Evolutionary conservation across 2,113 vertebrate genomes (phyloP).

Genomic region (Lynx canadensis): DNA sequence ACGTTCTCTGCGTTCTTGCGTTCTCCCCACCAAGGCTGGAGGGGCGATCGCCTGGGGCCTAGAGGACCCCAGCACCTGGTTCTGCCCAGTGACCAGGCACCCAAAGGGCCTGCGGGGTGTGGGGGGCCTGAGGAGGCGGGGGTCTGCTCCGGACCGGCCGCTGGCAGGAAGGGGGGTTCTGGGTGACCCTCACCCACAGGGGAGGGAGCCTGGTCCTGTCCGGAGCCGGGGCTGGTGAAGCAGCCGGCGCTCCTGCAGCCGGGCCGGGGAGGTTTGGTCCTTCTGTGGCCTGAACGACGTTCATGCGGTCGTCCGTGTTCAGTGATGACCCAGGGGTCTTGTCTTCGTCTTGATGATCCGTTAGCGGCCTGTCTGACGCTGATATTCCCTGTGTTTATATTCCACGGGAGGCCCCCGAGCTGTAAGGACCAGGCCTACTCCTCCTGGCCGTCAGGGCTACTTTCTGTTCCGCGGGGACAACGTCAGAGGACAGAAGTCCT

Average conservation of each 20-base stretch:
- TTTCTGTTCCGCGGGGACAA: background rate
- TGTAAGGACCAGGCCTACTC: background rate
- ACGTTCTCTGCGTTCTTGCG: background rate
- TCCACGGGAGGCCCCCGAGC: fast-evolving
- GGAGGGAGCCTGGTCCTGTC: too few species aligned
- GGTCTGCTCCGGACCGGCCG: background rate
- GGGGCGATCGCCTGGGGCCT: too few species aligned
- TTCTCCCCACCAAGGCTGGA: background rate
- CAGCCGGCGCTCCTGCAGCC: background rate
- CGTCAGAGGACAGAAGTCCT: background rate
- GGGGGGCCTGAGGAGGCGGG: background rate
- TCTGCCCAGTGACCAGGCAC: too few species aligned
- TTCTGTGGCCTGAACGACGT: background rate
- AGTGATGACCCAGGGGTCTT: background rate
- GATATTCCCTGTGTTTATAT: fast-evolving
- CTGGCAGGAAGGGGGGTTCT: background rate
- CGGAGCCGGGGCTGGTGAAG: background rate
- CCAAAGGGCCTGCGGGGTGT: background rate
- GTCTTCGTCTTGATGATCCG: background rate
- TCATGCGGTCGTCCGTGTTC: fast-evolving
- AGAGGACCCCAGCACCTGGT: too few species aligned
- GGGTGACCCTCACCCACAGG: too few species aligned
- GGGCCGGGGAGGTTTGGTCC: background rate
- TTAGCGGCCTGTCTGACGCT: background rate
- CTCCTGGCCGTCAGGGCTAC: background rate